Evolutionary conservation across 2,113 vertebrate genomes (phyloP).

Genomic region (Ellobius talpinus): DNA sequence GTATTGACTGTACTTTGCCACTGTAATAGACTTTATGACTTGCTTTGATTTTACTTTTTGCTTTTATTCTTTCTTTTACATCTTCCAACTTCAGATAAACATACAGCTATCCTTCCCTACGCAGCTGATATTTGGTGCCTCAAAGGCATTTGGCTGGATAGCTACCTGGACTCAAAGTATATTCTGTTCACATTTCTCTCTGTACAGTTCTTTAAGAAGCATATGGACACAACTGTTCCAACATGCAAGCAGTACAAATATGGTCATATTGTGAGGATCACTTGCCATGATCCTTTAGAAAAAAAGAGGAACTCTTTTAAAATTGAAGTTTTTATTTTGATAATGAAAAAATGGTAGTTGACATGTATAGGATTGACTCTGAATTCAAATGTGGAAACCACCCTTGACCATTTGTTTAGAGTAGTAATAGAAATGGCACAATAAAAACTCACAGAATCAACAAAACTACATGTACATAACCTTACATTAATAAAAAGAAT

Average conservation of each 20-base stretch:
- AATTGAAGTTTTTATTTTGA: background rate
- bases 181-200: too few species aligned
- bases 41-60: background rate
- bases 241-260: background rate
- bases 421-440: background rate
- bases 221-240: too few species aligned
- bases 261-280: too few species aligned
- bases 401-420: background rate
- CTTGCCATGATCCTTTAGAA: too few species aligned
- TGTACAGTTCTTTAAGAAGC: too few species aligned
- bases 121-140: too few species aligned
- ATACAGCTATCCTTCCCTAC: too few species aligned
- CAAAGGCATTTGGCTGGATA: too few species aligned
- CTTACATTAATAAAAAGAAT: background rate
- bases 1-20: background rate
- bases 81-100: too few species aligned
- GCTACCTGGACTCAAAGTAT: too few species aligned
- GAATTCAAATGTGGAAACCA: background rate
- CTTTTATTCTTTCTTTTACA: too few species aligned
- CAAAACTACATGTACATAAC: background rate
- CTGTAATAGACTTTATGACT: background rate
- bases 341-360: background rate
- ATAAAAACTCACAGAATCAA: background rate
- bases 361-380: background rate
- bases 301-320: too few species aligned